Evolutionary conservation across 2,888 invertebrate genomes (phyloP), one percentile per base, ranked within the genome.

Genomic region (Leucania comma): DNA sequence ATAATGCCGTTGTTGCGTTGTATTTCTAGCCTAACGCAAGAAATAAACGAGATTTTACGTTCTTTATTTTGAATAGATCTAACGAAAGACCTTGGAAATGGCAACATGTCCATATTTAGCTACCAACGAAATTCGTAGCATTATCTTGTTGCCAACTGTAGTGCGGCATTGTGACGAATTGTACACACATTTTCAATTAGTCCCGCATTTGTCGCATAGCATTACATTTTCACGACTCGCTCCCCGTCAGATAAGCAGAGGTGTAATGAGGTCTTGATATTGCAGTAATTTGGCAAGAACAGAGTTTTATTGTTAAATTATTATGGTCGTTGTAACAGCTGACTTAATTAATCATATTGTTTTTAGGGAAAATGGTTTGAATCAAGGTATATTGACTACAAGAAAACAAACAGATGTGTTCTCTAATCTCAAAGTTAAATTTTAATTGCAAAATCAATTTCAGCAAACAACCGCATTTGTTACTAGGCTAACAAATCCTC

Each of bases 171-270:
- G 60, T 69, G 70, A 60, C 75, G 35, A 75, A 78, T 75, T 78
- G 59, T 71, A 59, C 62, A 77, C 32, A 35, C 58, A 71, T 78
- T 71, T 62, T 78, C 26, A 75, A 62, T 75, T 75, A 71, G 58
- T 71, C 12, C 26, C 62, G 59, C 58, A 54, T 78, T 71, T 61
- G 50, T 60, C 24, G 50, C 29, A 51, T 61, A 60, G 35, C 4
- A 32, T 64, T 78, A 24, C 48, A 50, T 42, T 60, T 56, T 58
- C 48, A 62, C 78, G 53, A 22, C 22, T 65, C 57, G 35, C 24
- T 54, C n/a, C n/a, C 29, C 20, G 20, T 24, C 26, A 12, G 12
- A 48, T 57, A 50, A 58, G 46, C 22, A 76, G 57, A 32, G 6
- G 26, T 53, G 1, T 50, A 58, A 61, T 35, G 51, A 70, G 29